Conservation (phyloP, 2,113 vertebrate species). For the Galbula dea region DNA sequence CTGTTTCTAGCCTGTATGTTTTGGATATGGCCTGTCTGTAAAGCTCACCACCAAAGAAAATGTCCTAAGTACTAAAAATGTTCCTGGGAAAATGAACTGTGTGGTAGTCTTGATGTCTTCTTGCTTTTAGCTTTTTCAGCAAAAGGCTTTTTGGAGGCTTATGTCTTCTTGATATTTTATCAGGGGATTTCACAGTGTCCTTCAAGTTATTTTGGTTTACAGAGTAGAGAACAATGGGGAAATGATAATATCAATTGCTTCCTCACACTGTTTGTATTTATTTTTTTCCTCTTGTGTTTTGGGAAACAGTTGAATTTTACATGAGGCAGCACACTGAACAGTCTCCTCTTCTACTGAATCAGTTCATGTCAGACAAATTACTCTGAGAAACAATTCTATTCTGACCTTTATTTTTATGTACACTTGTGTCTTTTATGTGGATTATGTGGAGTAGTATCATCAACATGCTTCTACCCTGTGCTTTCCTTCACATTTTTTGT, state of each 20-base stretch:
- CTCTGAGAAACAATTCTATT: conserved; percentile 43
- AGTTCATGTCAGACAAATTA: conserved; percentile 23
- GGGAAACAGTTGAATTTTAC: conserved; percentile 19
- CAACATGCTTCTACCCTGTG: conserved; percentile 11
- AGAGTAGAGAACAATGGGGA: conserved; percentile 26
- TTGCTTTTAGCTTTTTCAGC: background rate
- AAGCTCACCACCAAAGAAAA: background rate
- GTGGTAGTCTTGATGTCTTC: background rate
- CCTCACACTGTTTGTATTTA: conserved; percentile 45
- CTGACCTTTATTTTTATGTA: conserved; percentile 43
- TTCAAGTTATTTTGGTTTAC: conserved; percentile 47
- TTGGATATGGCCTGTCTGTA: background rate
- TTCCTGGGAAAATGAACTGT: background rate
- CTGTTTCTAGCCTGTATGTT: background rate
- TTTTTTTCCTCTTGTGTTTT: conserved; percentile 25
- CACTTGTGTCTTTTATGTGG: conserved; percentile 9
- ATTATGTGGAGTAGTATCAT: background rate
- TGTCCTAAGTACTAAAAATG: background rate
- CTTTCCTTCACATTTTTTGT: conserved; percentile 14
- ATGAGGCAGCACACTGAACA: conserved; percentile 20
- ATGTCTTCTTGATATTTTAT: background rate
- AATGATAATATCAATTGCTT: conserved; percentile 59
- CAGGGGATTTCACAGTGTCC: conserved; percentile 19
- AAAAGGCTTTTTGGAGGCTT: background rate
- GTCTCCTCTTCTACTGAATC: conserved; percentile 12